Conservation (phyloP, 2,797 vertebrate species). For the Tympanoctomys barrerae region DNA sequence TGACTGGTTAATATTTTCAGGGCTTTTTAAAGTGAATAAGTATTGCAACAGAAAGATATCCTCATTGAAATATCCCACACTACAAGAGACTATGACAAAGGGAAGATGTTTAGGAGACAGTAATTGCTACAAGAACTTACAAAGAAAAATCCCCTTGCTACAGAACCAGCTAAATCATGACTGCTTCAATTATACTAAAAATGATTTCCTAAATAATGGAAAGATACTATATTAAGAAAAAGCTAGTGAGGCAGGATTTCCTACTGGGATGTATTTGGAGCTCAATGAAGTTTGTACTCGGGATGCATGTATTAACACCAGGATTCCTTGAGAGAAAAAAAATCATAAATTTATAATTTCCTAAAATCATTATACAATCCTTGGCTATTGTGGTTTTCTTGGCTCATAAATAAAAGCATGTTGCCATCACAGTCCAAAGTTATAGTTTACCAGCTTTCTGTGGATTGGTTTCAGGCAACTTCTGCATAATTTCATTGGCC, state of each 20-base stretch:
- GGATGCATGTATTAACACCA: constrained; percentile 1
- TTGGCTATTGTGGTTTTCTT: constrained; percentile 80
- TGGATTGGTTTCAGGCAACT: constrained; percentile 78
- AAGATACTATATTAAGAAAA: constrained; percentile 24
- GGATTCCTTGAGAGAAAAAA: constrained; percentile 72
- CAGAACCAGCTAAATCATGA: not conserved
- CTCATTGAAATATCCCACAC: constrained; percentile 59
- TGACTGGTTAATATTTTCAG: constrained; percentile 90
- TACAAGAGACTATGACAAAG: not conserved
- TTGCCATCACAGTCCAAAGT: constrained; percentile 80
- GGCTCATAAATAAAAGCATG: constrained; percentile 83
- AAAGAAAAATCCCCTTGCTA: not conserved
- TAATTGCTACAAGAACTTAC: constrained; percentile 1
- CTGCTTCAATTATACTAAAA: not conserved
- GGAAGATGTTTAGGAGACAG: not conserved
- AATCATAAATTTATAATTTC: constrained; percentile 58
- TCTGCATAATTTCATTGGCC: constrained; percentile 50
- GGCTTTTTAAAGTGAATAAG: constrained; percentile 86
- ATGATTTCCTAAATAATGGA: not conserved
- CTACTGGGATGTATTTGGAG: not conserved
- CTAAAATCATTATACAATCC: constrained; percentile 63
- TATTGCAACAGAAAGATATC: constrained; percentile 76
- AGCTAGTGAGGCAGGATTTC: not conserved
- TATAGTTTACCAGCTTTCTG: constrained; percentile 84
- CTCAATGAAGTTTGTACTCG: not conserved